A percentile compares a stretch with the other conserved stretches of the same genome.
phyloP scores from a whole-genome alignment of 2,113 vertebrate species.

The Meles meles region DNA sequence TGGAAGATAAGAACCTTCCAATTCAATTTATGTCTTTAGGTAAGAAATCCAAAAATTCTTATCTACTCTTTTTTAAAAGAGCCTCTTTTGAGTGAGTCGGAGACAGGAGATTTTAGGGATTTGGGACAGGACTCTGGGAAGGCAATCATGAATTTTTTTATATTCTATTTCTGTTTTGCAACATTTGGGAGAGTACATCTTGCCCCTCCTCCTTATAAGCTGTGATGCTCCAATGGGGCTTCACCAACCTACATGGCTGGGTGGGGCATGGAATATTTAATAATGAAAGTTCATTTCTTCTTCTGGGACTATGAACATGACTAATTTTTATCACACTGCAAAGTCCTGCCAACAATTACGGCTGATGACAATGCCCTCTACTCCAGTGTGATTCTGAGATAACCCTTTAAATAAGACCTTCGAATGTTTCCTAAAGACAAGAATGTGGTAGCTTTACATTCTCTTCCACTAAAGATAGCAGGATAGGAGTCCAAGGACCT shows the following conservation, averaged over 20 bases:
- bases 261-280: neutral
- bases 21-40: neutral
- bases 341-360: neutral
- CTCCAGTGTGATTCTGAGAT: neutral
- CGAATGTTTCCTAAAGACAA: neutral
- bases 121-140: neutral
- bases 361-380: neutral
- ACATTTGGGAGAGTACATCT: neutral
- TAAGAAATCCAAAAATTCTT: neutral
- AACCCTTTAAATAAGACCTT: neutral
- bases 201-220: neutral
- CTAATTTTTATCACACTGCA: neutral
- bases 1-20: neutral
- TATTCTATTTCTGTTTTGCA: neutral
- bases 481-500: neutral
- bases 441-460: neutral
- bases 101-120: neutral
- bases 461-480: neutral
- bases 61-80: neutral
- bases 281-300: neutral
- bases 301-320: neutral
- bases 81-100: neutral
- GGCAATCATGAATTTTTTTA: neutral
- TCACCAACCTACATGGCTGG: neutral
- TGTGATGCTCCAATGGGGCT: neutral